A percentile compares a stretch with the other conserved stretches of the same genome.
These are phyloP conservation scores for Noctua janthina DNA, from an alignment of 2,888 invertebrate genomes.

Conservation along the genomic window DNA sequence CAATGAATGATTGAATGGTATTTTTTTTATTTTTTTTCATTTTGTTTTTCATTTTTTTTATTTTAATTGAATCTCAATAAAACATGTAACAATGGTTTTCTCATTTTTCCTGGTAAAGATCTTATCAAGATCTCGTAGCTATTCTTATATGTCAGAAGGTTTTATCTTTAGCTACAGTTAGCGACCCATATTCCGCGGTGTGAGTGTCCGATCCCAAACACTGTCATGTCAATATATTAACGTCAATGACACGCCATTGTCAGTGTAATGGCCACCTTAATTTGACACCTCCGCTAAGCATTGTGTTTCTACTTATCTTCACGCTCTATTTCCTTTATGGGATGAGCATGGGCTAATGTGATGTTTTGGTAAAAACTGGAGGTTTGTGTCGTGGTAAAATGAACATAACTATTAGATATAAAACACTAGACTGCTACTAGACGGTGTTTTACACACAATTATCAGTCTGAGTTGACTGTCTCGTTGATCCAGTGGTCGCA, in stretches of 20 bases:
- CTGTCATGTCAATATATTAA: constrained; percentile 30
- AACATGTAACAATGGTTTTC: not conserved
- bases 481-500: too few relatives aligned
- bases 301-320: constrained; percentile 49
- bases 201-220: constrained; percentile 8
- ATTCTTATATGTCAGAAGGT: not conserved
- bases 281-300: constrained; percentile 36
- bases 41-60: too few relatives aligned
- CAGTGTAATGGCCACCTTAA: constrained; percentile 46
- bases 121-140: not conserved
- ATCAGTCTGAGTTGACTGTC: too few relatives aligned
- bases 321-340: constrained; percentile 40
- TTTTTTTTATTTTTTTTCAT: too few relatives aligned
- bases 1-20: too few relatives aligned
- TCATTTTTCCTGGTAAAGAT: not conserved
- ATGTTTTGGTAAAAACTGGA: not conserved
- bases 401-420: not conserved
- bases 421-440: not conserved
- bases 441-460: not conserved
- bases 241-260: constrained; percentile 48
- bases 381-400: not conserved
- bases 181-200: not conserved
- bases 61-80: too few relatives aligned
- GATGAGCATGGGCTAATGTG: constrained; percentile 18
- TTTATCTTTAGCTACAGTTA: not conserved